Evolutionary conservation across 2,888 invertebrate species (phyloP), one percentile per base, ranked within the genome.

Genomic region (Ochlodes sylvanus): DNA sequence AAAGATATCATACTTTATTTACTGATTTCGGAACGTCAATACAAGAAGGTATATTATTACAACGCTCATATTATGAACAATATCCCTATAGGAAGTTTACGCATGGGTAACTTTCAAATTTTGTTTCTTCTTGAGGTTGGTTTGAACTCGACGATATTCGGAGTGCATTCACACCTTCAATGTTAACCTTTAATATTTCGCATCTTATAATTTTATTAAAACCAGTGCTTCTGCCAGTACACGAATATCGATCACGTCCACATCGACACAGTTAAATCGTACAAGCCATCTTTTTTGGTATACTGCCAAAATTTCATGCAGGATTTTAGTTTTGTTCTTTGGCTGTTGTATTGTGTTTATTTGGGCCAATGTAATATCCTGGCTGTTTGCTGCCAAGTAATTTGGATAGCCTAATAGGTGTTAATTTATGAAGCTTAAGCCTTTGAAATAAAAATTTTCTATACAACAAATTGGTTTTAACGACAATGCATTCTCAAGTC

Each of bases 251-350:
- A 54, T 54, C 27, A 32, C 2, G 3, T 21, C 21, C 52, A 10
- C 52, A 52, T 52, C 21, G 27, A 54, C 14, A 32, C 27, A 54
- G 12, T 21, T 4, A 27, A 54, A 27, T 7, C 27, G 54, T 27
- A n/a, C 54, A 2, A n/a, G 27, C 27, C 52, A 54, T 27, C 50
- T 54, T 54, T 54, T 54, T 54, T 54, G 54, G 55, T 32, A 2
- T n/a, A 55, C 10, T 15, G 55, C 55, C 55, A 55, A 55, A n/a
- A 34, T 55, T 54, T n/a, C 34, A 9, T 32, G 34, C 34, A 55
- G 55, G 34, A 32, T 32, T 55, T 34, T 15, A 32, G 55, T 50
- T 19, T 19, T 52, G 10, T 52, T 52, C 7, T 55, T 55, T 34
- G 32, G 34, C 34, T 55, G 32, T 55, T 55, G 9, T 32, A 9